Conservation (phyloP, 2,113 vertebrate species). For the Oryzias javanicus region DNA sequence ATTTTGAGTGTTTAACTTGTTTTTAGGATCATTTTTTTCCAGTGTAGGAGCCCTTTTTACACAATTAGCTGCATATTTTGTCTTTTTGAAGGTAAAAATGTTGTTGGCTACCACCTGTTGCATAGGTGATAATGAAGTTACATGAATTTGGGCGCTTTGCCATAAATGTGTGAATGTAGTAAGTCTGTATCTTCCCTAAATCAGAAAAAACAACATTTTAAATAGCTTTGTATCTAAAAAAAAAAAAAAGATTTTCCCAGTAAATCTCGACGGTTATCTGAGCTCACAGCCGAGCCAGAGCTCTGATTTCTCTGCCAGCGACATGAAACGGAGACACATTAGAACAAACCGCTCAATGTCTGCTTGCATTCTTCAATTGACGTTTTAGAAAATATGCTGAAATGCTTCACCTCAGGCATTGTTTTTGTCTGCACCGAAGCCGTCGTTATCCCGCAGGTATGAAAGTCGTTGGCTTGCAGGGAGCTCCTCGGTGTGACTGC, state of each 20-base stretch:
- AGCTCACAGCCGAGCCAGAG: conserved; percentile 9
- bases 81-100: too few species aligned
- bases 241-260: conserved; percentile 5
- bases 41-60: too few species aligned
- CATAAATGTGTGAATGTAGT: background rate
- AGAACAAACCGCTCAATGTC: background rate
- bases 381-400: background rate
- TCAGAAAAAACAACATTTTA: background rate
- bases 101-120: too few species aligned
- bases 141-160: background rate
- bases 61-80: too few species aligned
- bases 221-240: conserved; percentile 8
- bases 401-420: background rate
- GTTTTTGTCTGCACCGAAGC: background rate
- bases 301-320: conserved; percentile 25
- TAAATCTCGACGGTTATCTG: conserved; percentile 11
- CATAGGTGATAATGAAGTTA: too few species aligned
- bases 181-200: too few species aligned
- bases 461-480: background rate
- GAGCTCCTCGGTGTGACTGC: background rate
- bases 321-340: conserved; percentile 10
- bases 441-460: background rate
- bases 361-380: background rate
- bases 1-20: too few species aligned
- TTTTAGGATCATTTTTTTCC: too few species aligned